phyloP scores from a whole-genome alignment of 2,113 vertebrate species.

The Telmatochromis brichardi region DNA sequence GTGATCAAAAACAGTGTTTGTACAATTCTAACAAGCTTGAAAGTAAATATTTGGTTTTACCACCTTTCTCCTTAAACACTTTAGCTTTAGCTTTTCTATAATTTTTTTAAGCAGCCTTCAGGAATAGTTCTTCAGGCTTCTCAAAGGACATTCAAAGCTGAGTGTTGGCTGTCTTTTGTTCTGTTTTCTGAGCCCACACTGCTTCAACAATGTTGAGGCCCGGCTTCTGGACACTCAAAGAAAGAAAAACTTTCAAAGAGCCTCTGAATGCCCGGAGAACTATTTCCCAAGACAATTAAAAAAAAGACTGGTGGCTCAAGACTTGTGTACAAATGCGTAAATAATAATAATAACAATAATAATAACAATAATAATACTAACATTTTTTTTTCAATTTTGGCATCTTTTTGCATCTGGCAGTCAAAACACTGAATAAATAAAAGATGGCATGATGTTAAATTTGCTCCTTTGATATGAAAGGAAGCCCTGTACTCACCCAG shows the following conservation, averaged over 20 bases:
- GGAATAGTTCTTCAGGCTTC: neutral
- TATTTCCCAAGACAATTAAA: neutral
- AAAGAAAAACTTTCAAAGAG: neutral
- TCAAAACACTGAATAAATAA: neutral
- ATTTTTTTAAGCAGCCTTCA: neutral
- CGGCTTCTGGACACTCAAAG: neutral
- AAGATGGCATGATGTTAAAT: neutral
- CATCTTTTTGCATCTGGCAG: neutral
- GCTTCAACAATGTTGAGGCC: neutral
- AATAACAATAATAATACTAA: neutral
- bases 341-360: neutral
- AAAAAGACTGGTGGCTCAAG: neutral
- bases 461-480: neutral
- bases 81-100: neutral
- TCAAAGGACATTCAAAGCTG: neutral
- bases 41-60: neutral
- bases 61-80: neutral
- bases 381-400: neutral
- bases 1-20: neutral
- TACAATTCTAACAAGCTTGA: neutral
- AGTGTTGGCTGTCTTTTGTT: neutral
- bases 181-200: neutral
- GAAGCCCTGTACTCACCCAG: slow-evolving; percentile 71
- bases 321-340: neutral
- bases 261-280: neutral